Evolutionary conservation across 64 coral and sea anemone genomes (phyloP).

Genomic region (Stichodactyla helianthus): DNA sequence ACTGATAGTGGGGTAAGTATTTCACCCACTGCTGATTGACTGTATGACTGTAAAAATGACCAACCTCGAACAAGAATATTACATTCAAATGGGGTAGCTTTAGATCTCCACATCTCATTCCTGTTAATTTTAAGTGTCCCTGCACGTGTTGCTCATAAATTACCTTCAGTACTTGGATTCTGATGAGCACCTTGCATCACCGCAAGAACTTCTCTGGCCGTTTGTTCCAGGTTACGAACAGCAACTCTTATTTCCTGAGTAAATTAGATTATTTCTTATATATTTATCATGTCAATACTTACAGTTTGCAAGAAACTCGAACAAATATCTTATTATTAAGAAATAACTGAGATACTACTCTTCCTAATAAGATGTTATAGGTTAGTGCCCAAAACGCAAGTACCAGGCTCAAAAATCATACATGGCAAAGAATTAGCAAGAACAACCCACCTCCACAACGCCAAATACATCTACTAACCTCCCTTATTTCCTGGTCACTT

Average conservation of each 20-base stretch:
- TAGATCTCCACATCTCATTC: too few relatives aligned
- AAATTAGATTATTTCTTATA: background rate
- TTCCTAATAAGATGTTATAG: too few relatives aligned
- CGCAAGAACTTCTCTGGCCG: constrained; percentile 74
- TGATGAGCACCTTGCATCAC: constrained; percentile 89
- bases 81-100: too few relatives aligned
- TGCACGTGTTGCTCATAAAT: background rate
- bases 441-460: background rate
- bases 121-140: too few relatives aligned
- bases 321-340: too few relatives aligned
- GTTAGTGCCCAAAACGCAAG: background rate
- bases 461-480: constrained; percentile 25
- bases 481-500: constrained; percentile 75
- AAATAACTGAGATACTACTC: too few relatives aligned
- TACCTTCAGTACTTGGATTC: constrained; percentile 64
- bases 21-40: too few relatives aligned
- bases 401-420: background rate
- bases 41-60: too few relatives aligned
- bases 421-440: background rate
- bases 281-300: background rate
- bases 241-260: constrained; percentile 65
- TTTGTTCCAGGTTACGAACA: constrained; percentile 71
- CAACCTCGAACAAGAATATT: too few relatives aligned
- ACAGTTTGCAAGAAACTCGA: background rate
- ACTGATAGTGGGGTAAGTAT: too few relatives aligned